Base-by-base conservation (phyloP, 2,113 vertebrate species). In the Sinocyclocheilus anshuiensis region DNA sequence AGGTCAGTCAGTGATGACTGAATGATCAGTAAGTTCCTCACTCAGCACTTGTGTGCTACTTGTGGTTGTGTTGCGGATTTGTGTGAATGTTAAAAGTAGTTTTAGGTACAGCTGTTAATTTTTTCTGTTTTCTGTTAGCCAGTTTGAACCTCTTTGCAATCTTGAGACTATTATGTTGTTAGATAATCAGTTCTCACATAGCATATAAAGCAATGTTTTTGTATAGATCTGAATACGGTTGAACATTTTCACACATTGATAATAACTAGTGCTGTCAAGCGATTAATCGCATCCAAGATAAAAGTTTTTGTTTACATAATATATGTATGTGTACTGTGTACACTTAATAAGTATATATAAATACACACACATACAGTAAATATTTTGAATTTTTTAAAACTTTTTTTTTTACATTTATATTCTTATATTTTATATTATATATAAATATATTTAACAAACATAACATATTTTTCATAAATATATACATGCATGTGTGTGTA, bases 1-100 rank as follows among this genome's bases (percentile, higher is more conserved):
- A 95, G 96, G 98, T 99, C 4, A 6, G 13, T 48, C 4, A 16
- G 1, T 50, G 26, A 22, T 12, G 53, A 57, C 16, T 6, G 55
- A 57, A 61, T 61, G 20, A 61, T 61, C 7, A 59, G 7, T 2
- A 22, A 20, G 55, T 57, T 20, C 6, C 29, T 24, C 36, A 42
- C 36, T 42, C 10, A 42, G 36, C 10, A 13, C 57, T 61, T n/a
- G 10, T 74, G 36, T 42, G 18, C 20, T 74, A 24, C 12, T 80
- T 33, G 22, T 77, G 24, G 4, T 77, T 20, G 36, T 36, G 8
- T 59, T 24, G 6, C 11, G 57, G 57, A n/a, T 80, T 42, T n/a
- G 8, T 22, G 20, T 59, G 8, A 8, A 59, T 59, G 0, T 59
- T 22, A 20, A 20, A 10, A n/a, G 57, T 61, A 13, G 26, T 77